These are phyloP conservation scores for Buceros bicornis DNA, from an alignment of 2,797 vertebrate genomes.

Conservation along the genomic window DNA sequence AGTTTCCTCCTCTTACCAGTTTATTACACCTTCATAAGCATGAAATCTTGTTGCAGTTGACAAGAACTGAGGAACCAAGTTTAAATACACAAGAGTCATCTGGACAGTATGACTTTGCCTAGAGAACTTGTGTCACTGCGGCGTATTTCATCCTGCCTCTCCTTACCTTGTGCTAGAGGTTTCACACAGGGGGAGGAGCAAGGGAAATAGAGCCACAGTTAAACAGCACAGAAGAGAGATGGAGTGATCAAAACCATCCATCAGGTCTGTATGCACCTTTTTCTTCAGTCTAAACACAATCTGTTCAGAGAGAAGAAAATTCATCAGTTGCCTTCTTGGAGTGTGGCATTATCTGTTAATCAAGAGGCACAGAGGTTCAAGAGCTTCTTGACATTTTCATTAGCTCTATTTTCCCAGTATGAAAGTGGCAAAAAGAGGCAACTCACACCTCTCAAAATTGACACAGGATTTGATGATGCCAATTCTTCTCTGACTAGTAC, in stretches of 20 bases:
- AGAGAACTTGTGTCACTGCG: not conserved
- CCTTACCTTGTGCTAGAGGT: not conserved
- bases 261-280: rapidly evolving
- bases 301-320: not conserved
- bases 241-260: rapidly evolving
- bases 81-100: not conserved
- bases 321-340: not conserved
- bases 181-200: not conserved
- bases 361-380: not conserved
- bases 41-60: not conserved
- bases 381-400: not conserved
- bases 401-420: not conserved
- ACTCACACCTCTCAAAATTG: not conserved
- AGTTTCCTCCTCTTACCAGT: not conserved
- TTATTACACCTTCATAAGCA: not conserved
- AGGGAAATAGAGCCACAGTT: not conserved
- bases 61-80: not conserved
- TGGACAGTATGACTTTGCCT: not conserved
- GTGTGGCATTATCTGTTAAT: not conserved
- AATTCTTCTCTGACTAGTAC: not conserved
- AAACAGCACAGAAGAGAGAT: not conserved
- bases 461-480: not conserved
- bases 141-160: not conserved
- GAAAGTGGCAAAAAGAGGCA: not conserved
- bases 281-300: not conserved